These are phyloP conservation scores for Leucoptera coffeella DNA, from an alignment of 2,888 invertebrate species.

Conservation along the genomic window DNA sequence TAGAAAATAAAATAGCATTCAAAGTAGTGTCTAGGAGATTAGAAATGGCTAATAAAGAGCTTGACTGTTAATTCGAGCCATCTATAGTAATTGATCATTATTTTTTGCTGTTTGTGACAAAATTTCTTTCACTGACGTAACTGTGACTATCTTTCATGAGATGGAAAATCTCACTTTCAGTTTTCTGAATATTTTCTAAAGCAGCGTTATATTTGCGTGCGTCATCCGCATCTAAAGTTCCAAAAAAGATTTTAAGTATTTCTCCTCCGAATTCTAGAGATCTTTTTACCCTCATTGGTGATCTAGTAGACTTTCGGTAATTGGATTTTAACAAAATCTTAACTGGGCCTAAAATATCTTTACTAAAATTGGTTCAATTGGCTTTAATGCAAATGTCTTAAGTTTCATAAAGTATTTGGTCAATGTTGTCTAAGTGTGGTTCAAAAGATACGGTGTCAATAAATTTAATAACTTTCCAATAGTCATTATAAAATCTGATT, in stretches of 20 bases:
- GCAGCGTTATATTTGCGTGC: slow-evolving; percentile 10
- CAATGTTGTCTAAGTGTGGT: no score
- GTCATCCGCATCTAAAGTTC: no score
- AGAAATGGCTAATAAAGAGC: background rate
- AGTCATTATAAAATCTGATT: background rate
- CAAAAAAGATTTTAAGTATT: slow-evolving; percentile 8
- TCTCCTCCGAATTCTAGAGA: no score
- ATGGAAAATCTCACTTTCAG: slow-evolving; percentile 1
- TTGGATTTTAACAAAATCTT: no score
- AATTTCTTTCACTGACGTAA: background rate
- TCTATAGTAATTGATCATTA: background rate
- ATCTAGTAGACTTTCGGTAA: no score
- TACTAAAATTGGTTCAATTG: no score
- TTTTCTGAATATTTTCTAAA: slow-evolving; percentile 3
- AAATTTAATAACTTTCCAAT: background rate
- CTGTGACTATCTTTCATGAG: slow-evolving; percentile 5
- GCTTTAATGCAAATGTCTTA: no score
- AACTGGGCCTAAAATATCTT: no score
- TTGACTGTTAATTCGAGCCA: background rate
- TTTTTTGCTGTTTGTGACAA: background rate
- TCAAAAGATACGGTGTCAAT: background rate
- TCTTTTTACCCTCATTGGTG: no score
- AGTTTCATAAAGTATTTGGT: background rate
- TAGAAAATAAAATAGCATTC: background rate
- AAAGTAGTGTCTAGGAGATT: no score